Base-by-base conservation (phyloP, 2,113 vertebrate genomes). In the Sebastes schlegelii region DNA sequence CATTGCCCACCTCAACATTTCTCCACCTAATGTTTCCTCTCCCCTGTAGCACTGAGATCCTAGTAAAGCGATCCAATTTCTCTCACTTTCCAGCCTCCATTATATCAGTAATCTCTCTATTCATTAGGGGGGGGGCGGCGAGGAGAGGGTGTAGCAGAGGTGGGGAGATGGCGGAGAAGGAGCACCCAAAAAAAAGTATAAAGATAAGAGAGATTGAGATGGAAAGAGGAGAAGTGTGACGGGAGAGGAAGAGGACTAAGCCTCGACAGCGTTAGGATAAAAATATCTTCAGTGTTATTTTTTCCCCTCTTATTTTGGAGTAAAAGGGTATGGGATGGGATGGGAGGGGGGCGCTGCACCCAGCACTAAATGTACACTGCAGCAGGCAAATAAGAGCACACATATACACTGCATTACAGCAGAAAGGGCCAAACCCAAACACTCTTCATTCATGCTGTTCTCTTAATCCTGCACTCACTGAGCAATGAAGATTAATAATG, bases 101-200 rank as follows among this genome's bases (percentile, higher is more conserved):
- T 75, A 84, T 77, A 58, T 77, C 83, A 60, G 70, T 84, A 86
- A 86, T 81, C 88, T 87, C 66, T 80, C 78, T 82, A 84, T 90
- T 91, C 83, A 86, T 86, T 76, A 43, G 21, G 5, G n/a, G 43
- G 43, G 26, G 43, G 61, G 26, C 40, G 60, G 19, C 7, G 55
- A 55, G 55, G 54, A 34, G n/a, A 12, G 40, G 16, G 62, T 19
- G 45, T 34, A 34, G 34, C 54, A 69, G 46, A 73, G 23, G 82
- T 68, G 79, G 64, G 49, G 67, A 49, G 66, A 45, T 60, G 57
- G 67, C 21, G 16, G 66, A 70, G 45, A 87, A 66, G 43, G 68
- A 76, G 45, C 60, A 69, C 58, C 74, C 72, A 10, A 55, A 69
- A 69, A 46, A 5, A 4, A 62, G 42, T 57, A 19, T 63, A 57